A percentile compares a stretch with the other conserved stretches of the same genome.
These are phyloP conservation scores for Lepus americanus DNA, from an alignment of 2,113 vertebrate genomes.

Conservation along the genomic window DNA sequence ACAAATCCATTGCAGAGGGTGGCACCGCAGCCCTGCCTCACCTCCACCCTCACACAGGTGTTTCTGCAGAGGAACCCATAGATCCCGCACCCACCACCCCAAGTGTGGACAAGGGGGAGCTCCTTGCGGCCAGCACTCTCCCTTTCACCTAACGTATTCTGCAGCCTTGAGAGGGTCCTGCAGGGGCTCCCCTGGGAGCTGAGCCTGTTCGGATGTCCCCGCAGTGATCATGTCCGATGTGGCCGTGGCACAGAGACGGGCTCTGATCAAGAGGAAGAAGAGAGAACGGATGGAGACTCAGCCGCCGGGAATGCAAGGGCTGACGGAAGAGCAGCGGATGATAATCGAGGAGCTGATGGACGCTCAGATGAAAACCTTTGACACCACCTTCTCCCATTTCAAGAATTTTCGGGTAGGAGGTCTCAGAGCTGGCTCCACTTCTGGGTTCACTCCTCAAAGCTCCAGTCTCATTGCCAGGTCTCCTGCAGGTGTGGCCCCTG, in stretches of 20 bases:
- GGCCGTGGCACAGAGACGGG: conserved; percentile 86
- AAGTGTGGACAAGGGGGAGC: neutral
- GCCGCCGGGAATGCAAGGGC: neutral
- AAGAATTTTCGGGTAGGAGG: conserved; percentile 86
- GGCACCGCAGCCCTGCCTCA: neutral
- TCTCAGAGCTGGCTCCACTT: neutral
- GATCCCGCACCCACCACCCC: neutral
- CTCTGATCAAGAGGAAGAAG: conserved; percentile 85
- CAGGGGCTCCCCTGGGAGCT: accelerated
- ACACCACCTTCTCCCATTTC: conserved; percentile 86
- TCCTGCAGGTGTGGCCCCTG: neutral
- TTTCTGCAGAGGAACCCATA: neutral
- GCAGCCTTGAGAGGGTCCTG: no score
- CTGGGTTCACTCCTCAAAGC: neutral
- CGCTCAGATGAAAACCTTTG: conserved; percentile 86
- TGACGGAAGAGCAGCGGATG: conserved; percentile 84
- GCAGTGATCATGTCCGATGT: conserved; percentile 89
- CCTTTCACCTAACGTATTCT: neutral
- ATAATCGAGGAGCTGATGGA: conserved; percentile 85
- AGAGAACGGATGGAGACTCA: neutral
- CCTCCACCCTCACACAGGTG: neutral
- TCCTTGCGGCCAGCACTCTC: neutral
- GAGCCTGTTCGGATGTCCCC: neutral
- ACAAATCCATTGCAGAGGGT: neutral
- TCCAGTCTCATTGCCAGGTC: no score